Conservation (phyloP, 2,113 vertebrate species). For the Fregetta grallaria region DNA sequence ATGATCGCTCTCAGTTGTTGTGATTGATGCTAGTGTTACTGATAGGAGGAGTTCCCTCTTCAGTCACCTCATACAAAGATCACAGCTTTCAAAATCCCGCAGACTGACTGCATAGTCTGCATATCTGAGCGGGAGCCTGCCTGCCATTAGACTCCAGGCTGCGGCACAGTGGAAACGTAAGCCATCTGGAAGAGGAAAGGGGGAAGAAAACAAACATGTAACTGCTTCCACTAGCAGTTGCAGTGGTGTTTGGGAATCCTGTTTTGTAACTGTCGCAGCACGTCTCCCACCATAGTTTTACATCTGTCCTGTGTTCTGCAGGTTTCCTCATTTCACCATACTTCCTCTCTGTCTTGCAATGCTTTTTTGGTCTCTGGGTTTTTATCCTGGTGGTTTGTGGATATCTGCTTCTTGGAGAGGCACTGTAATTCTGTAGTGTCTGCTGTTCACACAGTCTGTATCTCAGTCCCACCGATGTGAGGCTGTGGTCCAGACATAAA, state of each 20-base stretch:
- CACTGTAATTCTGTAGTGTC: not conserved
- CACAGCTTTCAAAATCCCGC: not conserved
- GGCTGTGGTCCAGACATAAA: not conserved
- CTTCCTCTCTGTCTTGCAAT: not conserved
- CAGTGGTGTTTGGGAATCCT: not conserved
- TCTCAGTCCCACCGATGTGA: not conserved
- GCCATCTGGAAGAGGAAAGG: not conserved
- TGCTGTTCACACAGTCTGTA: not conserved
- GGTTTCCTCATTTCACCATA: not conserved
- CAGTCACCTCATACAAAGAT: not conserved
- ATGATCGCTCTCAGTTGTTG: not conserved
- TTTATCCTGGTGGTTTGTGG: not conserved
- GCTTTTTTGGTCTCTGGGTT: not conserved
- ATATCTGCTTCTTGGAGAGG: not conserved
- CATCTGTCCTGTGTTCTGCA: not conserved
- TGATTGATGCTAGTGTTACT: not conserved
- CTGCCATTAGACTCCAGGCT: not conserved
- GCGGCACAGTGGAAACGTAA: not conserved
- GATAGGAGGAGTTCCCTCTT: not conserved
- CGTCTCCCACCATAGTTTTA: accelerated
- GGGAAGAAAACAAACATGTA: not conserved
- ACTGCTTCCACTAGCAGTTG: not conserved
- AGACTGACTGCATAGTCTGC: not conserved
- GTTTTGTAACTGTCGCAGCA: not conserved
- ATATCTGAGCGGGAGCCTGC: not conserved